These are phyloP conservation scores for Vulpes lagopus DNA, from an alignment of 2,113 vertebrate genomes.

Conservation along the genomic window DNA sequence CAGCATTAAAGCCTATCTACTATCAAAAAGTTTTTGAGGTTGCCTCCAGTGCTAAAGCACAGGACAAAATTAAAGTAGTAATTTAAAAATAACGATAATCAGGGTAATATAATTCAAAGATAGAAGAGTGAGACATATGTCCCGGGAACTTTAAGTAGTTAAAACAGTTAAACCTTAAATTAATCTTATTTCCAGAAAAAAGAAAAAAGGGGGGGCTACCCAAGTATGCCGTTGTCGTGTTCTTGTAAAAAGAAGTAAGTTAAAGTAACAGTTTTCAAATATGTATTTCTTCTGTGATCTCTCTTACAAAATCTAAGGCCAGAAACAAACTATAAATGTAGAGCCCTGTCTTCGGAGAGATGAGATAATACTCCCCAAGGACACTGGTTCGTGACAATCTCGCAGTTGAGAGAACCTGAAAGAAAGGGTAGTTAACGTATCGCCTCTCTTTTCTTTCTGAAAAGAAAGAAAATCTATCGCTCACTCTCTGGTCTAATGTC, in stretches of 20 bases:
- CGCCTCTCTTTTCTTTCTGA: not conserved
- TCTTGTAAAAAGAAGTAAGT: not conserved
- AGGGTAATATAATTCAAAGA: not conserved
- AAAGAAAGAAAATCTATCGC: no score
- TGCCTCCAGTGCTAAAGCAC: not conserved
- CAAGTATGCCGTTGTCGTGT: not conserved
- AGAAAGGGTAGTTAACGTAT: not conserved
- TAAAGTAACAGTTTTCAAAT: not conserved
- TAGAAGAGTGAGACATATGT: not conserved
- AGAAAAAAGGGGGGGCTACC: no score
- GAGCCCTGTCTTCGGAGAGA: not conserved
- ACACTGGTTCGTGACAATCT: not conserved
- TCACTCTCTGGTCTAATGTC: not conserved
- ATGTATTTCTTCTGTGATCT: not conserved
- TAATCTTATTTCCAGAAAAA: constrained; percentile 6
- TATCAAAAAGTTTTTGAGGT: not conserved
- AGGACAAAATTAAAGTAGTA: not conserved
- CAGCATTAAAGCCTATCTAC: not conserved
- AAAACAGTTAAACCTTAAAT: not conserved
- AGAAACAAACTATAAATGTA: not conserved
- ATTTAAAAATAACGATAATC: not conserved
- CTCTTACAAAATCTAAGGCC: not conserved
- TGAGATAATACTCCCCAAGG: not conserved
- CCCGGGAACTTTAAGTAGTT: not conserved
- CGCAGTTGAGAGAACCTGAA: not conserved